Base-by-base conservation (phyloP, 2,113 vertebrate genomes). In the Eulacestoma nigropectus region DNA sequence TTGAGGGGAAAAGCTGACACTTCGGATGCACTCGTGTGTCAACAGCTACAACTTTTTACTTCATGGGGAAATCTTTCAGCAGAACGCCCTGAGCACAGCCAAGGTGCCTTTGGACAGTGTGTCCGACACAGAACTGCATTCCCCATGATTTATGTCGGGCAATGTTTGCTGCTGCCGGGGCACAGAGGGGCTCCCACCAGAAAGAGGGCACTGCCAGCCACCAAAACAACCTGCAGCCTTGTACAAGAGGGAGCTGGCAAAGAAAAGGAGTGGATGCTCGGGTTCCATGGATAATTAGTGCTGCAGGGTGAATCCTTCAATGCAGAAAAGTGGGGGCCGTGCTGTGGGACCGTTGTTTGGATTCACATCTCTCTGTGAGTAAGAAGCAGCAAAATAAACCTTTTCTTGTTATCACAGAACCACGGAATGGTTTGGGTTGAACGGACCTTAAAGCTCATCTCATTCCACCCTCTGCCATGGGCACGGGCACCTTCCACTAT, bases 321-420 rank as follows among this genome's bases (percentile, higher is more conserved):
- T 3, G 65, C 44, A 81, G 67, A 64, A 62, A 44, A 69, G 4
- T 2, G 2, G 7, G 62, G 32, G 32, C 13, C 6, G 6, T 15
- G 29, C 60, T 77, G 11, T 9, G 4, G 4, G 55, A 29, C 20
- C 1, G 0, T 8, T 87, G 64, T 46, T 87, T 29, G n/a, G 44
- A 30, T 50, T 72, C 60, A 59, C 35, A 52, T 23, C 27, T 16
- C 35, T 52, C 27, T 13, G 26, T 1, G 9, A 60, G 67, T 30
- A 78, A 63, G 35, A 53, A 86, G 49, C 35, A 75, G 93, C 70
- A 95, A 89, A 94, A 95, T 19, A 89, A 96, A 89, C 52, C 15
- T 69, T 63, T 62, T 57, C 26, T 73, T 88, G 91, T 93, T 84
- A 6, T 29, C 59, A 33, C 5, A 42, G 57, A 35, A 11, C 22